Conservation (phyloP, 2,888 invertebrate genomes). For the Balanococcus diminutus region DNA sequence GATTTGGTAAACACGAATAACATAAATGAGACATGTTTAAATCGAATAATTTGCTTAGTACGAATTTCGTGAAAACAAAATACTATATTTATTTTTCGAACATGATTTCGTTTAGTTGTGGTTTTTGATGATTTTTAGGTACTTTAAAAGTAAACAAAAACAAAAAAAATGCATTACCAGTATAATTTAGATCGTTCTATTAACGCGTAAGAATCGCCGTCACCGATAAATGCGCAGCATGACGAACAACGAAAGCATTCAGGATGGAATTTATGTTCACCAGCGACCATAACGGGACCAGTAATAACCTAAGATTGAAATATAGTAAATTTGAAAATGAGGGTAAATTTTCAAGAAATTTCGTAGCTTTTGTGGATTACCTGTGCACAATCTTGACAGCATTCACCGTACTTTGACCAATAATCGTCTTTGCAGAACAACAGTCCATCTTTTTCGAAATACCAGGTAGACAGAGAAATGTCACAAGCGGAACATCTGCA, state of each 20-base stretch:
- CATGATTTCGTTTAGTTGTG: neutral
- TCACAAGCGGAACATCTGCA: conserved; percentile 90
- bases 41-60: neutral
- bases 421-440: conserved; percentile 89
- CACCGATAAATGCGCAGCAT: conserved; percentile 84
- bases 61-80: neutral
- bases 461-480: conserved; percentile 83
- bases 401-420: conserved; percentile 84
- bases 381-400: conserved; percentile 86
- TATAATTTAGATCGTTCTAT: conserved; percentile 89
- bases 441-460: conserved; percentile 88
- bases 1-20: neutral
- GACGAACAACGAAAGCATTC: conserved; percentile 90
- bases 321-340: neutral
- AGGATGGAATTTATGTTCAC: conserved; percentile 93
- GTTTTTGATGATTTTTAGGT: neutral
- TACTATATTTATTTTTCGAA: neutral
- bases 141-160: neutral
- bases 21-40: neutral
- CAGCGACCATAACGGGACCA: conserved; percentile 93
- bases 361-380: conserved; percentile 62
- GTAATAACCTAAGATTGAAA: conserved; percentile 67
- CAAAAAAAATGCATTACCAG: conserved; percentile 67
- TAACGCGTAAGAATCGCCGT: conserved; percentile 89
- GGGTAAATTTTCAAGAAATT: neutral